phyloP scores from a whole-genome alignment of 2,113 vertebrate species.

The Macaca mulatta region DNA sequence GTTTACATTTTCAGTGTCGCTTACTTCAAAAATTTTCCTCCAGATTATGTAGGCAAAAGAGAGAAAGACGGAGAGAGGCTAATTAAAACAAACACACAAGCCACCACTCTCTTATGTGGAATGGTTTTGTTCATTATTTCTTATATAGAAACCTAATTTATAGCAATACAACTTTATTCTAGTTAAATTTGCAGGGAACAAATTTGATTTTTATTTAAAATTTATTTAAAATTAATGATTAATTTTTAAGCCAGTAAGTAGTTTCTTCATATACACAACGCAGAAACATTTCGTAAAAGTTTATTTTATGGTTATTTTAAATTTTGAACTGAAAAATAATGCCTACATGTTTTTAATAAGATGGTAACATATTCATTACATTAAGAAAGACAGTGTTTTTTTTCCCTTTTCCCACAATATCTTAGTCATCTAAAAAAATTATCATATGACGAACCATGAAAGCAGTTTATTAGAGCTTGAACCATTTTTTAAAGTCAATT shows the following conservation, averaged over 20 bases:
- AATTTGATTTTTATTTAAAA: background rate
- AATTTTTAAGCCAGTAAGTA: background rate
- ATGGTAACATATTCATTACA: background rate
- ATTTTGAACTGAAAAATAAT: background rate
- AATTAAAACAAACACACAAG: background rate
- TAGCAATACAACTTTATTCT: background rate
- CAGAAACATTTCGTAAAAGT: background rate
- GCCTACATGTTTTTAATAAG: background rate
- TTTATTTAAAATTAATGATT: background rate
- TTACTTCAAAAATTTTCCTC: background rate
- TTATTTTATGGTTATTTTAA: background rate
- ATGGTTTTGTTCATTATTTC: background rate
- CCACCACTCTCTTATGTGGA: rapidly evolving
- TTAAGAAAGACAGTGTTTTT: background rate
- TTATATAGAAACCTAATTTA: background rate
- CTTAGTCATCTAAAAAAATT: background rate
- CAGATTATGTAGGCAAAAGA: background rate
- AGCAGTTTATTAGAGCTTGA: background rate
- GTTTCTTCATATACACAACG: background rate
- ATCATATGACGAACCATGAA: background rate
- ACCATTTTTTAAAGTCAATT: background rate
- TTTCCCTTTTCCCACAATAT: background rate
- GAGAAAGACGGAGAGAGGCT: rapidly evolving
- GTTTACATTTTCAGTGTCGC: background rate
- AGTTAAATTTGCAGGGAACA: background rate